Conservation (phyloP, 1,140 invertebrate species). For the Acromyrmex echinatior region DNA sequence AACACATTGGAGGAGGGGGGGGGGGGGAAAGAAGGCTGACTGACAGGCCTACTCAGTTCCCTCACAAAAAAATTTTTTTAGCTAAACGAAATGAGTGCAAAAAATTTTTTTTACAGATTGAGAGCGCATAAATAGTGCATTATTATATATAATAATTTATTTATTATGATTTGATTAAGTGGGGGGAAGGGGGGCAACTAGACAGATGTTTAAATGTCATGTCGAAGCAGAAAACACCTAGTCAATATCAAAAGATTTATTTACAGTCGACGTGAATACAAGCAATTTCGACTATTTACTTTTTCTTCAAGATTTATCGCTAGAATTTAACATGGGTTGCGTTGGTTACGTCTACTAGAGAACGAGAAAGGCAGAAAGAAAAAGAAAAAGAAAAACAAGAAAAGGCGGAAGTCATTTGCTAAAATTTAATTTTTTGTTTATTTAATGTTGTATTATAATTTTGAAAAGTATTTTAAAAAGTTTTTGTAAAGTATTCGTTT, state of each 20-base stretch:
- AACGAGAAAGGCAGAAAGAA: not conserved
- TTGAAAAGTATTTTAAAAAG: not conserved
- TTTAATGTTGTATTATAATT: not conserved
- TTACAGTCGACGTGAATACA: not conserved
- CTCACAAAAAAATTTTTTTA: too few relatives aligned
- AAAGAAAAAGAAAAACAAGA: not conserved
- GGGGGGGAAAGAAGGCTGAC: too few relatives aligned
- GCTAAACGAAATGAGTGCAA: too few relatives aligned
- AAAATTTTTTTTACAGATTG: too few relatives aligned
- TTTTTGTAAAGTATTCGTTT: not conserved
- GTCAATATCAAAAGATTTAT: constrained; percentile 54
- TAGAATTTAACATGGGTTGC: not conserved
- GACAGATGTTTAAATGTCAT: not conserved
- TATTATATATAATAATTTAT: too few relatives aligned
- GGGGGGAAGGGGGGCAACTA: too few relatives aligned
- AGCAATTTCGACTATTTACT: constrained; percentile 52
- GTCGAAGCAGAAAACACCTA: not conserved
- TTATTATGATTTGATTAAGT: too few relatives aligned
- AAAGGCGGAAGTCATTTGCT: not conserved
- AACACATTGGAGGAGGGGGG: too few relatives aligned
- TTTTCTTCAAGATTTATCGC: constrained; percentile 32
- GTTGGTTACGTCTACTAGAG: not conserved
- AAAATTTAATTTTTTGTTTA: constrained; percentile 2
- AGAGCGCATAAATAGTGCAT: too few relatives aligned
- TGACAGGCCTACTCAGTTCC: too few relatives aligned